A percentile compares a stretch with the other conserved stretches of the same genome.
Conservation (phyloP, 2,888 invertebrate genomes). For the Aphrophora alni region DNA sequence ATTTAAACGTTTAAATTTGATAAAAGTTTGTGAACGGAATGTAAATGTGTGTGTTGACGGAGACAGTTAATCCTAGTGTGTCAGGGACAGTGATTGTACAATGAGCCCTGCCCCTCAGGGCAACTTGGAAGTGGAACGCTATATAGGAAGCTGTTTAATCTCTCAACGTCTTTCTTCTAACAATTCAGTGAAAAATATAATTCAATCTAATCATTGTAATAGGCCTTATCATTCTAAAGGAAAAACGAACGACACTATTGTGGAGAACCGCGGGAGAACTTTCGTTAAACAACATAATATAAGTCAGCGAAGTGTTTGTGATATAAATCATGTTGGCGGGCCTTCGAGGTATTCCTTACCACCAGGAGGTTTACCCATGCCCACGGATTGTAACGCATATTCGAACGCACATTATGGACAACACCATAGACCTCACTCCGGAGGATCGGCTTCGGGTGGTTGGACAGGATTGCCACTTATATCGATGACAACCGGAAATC, state of each 20-base stretch:
- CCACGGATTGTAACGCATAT: conserved; percentile 1
- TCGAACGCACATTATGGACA: conserved; percentile 9
- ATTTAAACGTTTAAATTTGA: neutral
- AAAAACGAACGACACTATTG: conserved; percentile 17
- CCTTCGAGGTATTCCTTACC: conserved; percentile 26
- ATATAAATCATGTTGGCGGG: conserved; percentile 7
- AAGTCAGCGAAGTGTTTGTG: neutral
- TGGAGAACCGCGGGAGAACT: conserved; percentile 27
- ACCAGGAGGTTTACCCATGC: conserved; percentile 61
- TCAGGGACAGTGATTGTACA: conserved; percentile 46
- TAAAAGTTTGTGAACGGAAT: neutral
- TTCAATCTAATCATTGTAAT: conserved; percentile 32
- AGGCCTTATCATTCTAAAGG: conserved; percentile 22
- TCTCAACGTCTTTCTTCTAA: conserved; percentile 53
- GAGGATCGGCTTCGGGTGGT: conserved; percentile 58
- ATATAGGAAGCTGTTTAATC: conserved; percentile 68
- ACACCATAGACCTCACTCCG: conserved; percentile 13
- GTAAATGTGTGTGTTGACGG: conserved; percentile 50
- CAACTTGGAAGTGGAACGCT: conserved; percentile 64
- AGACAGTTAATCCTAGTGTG: conserved; percentile 17
- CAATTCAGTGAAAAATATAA: neutral
- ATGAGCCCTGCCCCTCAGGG: conserved; percentile 77
- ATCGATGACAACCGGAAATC: conserved; percentile 70
- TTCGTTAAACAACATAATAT: conserved; percentile 10
- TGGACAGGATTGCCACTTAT: conserved; percentile 85